Percentiles rank a stretch among this genome's conserved stretches.
Conservation (phyloP, 1,140 invertebrate genomes). For the Caenorhabditis brenneri region DNA sequence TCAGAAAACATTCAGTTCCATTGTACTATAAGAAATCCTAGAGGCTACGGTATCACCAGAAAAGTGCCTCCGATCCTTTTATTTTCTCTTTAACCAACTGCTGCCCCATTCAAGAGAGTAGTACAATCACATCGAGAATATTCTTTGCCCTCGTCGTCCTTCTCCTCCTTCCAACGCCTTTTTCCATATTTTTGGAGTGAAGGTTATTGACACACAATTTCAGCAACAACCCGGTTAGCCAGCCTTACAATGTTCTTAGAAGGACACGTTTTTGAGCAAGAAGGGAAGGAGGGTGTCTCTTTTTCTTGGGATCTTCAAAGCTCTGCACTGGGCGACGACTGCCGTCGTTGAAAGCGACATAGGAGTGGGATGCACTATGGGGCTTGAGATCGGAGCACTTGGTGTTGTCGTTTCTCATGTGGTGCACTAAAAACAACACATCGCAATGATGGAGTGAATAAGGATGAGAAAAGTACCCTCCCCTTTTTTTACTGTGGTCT, state of each 20-base stretch:
- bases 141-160: neutral
- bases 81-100: neutral
- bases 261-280: neutral
- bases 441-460: constrained; percentile 15
- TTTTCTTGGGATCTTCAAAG: constrained; percentile 3
- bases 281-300: neutral
- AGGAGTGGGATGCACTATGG: constrained; percentile 17
- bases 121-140: neutral
- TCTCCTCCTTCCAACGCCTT: neutral
- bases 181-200: neutral
- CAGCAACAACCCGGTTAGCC: neutral
- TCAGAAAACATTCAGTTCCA: neutral
- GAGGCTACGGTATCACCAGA: neutral
- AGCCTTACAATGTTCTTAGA: neutral
- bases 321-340: neutral
- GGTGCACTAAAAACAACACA: constrained; percentile 30
- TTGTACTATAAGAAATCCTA: neutral
- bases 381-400: constrained; percentile 38
- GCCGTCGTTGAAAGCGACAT: neutral
- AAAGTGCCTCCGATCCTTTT: neutral
- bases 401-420: constrained; percentile 31
- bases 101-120: neutral
- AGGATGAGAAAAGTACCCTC: constrained; percentile 14
- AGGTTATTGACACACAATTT: constrained; percentile 9
- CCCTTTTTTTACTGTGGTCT: neutral